These are phyloP conservation scores for Sympetrum striolatum DNA, from an alignment of 2,888 invertebrate species.

Conservation along the genomic window DNA sequence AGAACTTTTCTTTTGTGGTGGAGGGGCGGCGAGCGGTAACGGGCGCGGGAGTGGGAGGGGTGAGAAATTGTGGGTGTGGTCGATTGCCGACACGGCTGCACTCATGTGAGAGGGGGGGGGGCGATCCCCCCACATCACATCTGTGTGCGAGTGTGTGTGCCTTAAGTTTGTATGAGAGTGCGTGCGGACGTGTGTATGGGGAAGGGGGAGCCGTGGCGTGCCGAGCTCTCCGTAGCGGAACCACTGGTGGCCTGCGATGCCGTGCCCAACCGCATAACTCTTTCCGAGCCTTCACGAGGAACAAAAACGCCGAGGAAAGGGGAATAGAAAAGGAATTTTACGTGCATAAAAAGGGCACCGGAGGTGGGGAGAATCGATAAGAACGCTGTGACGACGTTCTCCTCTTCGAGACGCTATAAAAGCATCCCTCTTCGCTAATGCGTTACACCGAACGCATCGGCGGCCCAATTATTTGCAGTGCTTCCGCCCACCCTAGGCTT, in stretches of 20 bases:
- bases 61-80: conserved; percentile 36
- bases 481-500: not conserved
- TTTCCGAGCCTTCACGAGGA: conserved; percentile 27
- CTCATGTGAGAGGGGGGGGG: not conserved
- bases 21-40: not conserved
- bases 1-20: not conserved
- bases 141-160: not conserved
- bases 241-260: not conserved
- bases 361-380: conserved; percentile 35
- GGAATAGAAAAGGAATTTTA: conserved; percentile 13
- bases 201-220: conserved; percentile 1
- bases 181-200: not conserved
- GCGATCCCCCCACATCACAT: not conserved
- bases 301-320: not conserved
- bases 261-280: conserved; percentile 32
- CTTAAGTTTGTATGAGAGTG: not conserved
- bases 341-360: not conserved
- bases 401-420: not conserved
- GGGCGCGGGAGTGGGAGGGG: not conserved
- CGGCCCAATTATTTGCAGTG: not conserved
- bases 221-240: conserved; percentile 18
- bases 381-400: conserved; percentile 33
- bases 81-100: conserved; percentile 24
- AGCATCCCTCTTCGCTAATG: not conserved
- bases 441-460: not conserved